Evolutionary conservation across 2,888 invertebrate species (phyloP).

Genomic region (Drosophila leonis): DNA sequence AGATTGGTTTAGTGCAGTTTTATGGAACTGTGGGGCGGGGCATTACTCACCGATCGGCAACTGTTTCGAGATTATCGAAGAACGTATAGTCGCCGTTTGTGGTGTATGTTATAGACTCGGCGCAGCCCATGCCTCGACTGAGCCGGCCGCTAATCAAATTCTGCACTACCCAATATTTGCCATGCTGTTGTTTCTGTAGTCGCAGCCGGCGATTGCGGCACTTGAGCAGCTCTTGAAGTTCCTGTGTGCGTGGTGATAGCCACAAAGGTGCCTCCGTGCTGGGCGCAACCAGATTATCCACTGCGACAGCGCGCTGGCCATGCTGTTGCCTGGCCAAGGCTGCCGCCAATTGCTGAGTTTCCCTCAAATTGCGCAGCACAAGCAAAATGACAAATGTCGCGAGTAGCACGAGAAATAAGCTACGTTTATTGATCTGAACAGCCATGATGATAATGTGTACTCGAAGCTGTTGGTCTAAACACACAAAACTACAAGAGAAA

Average conservation of each 20-base stretch:
- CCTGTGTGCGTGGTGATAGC: slow-evolving; percentile 32
- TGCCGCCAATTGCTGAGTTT: not conserved
- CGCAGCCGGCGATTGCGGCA: slow-evolving; percentile 67
- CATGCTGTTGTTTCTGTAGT: slow-evolving; percentile 73
- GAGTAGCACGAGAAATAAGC: slow-evolving; percentile 23
- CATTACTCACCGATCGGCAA: slow-evolving; percentile 85
- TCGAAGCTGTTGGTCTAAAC: no score
- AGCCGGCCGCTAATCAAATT: slow-evolving; percentile 87
- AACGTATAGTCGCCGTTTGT: slow-evolving; percentile 90
- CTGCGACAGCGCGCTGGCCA: not conserved
- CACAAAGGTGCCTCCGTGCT: not conserved
- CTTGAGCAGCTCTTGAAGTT: slow-evolving; percentile 64
- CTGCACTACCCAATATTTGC: slow-evolving; percentile 87
- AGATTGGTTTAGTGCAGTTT: rapidly evolving
- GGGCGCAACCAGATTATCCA: not conserved
- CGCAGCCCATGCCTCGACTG: slow-evolving; percentile 86
- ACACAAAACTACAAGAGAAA: not conserved
- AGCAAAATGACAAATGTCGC: slow-evolving; percentile 25
- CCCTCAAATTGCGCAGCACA: slow-evolving; percentile 29
- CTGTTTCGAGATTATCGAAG: slow-evolving; percentile 88
- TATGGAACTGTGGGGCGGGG: no score
- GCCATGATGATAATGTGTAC: slow-evolving; percentile 19
- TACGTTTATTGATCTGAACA: slow-evolving; percentile 21
- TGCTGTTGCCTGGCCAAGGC: not conserved
- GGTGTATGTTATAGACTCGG: slow-evolving; percentile 89